A percentile compares a stretch with the other conserved stretches of the same genome.
phyloP scores from a whole-genome alignment of 2,113 vertebrate genomes.

The Gila orcuttii region DNA sequence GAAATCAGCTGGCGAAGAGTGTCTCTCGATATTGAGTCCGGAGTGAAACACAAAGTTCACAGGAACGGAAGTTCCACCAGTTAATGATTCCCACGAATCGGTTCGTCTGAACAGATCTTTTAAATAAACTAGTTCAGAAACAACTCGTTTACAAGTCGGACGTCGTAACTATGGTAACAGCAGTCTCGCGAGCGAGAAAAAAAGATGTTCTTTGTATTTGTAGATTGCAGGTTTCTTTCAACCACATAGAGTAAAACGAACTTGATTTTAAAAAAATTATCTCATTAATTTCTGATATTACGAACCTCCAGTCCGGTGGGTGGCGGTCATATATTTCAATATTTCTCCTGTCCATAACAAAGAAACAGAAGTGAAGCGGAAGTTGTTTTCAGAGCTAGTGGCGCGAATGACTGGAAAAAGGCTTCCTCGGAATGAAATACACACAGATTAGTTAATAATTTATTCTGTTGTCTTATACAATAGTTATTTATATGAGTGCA shows the following conservation, averaged over 20 bases:
- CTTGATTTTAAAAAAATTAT: too few relatives aligned
- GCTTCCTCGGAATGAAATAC: background rate
- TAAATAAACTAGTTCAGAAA: background rate
- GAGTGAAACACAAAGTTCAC: conserved; percentile 48
- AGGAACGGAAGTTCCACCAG: background rate
- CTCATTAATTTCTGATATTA: background rate
- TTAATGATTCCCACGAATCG: background rate
- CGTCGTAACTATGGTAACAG: background rate
- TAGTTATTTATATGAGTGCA: too few relatives aligned
- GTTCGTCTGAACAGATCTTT: background rate
- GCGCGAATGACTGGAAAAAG: conserved; percentile 18
- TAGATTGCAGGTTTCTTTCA: background rate
- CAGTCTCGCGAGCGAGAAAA: background rate
- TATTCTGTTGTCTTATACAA: background rate
- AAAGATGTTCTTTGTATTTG: background rate
- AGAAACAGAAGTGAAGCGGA: conserved; percentile 3
- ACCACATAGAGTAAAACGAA: background rate
- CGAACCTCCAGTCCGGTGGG: background rate
- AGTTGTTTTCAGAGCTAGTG: background rate
- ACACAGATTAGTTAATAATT: background rate
- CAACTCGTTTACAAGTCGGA: background rate
- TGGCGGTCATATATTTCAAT: background rate
- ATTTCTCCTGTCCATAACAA: background rate
- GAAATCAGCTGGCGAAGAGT: conserved; percentile 62
- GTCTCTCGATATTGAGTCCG: conserved; percentile 61